A percentile compares a stretch with the other conserved stretches of the same genome.
Evolutionary conservation across 2,888 invertebrate genomes (phyloP).

Genomic region (Heliconius sara): DNA sequence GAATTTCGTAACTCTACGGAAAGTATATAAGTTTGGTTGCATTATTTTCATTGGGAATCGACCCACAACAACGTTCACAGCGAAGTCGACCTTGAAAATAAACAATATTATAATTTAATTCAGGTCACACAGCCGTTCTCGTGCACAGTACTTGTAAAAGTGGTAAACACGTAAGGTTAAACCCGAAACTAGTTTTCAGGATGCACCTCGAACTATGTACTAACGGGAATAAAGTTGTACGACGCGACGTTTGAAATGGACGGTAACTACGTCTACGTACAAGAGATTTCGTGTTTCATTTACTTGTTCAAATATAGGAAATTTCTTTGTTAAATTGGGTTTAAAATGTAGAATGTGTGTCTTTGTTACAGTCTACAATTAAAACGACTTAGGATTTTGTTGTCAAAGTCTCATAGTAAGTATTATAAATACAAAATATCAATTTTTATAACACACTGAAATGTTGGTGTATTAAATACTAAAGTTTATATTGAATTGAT

Average conservation of each 20-base stretch:
- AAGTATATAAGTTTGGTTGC: no score
- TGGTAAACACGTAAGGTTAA: conserved; percentile 32
- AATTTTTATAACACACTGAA: no score
- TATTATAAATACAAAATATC: no score
- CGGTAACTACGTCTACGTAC: conserved; percentile 8
- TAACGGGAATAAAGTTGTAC: conserved; percentile 17
- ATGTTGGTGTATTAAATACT: no score
- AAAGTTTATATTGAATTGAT: no score
- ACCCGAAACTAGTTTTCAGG: conserved; percentile 33
- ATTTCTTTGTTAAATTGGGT: neutral
- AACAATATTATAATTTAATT: conserved; percentile 9
- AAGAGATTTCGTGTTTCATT: conserved; percentile 7
- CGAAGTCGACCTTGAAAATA: neutral
- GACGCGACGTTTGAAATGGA: conserved; percentile 9
- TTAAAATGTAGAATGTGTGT: neutral
- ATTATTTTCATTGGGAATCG: no score
- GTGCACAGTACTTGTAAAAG: conserved; percentile 8
- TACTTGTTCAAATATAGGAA: conserved; percentile 9
- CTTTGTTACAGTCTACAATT: neutral
- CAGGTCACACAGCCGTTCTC: neutral
- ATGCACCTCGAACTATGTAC: conserved; percentile 11
- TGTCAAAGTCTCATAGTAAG: no score
- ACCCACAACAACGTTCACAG: neutral
- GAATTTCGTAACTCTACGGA: no score
- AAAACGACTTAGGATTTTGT: no score